Base-by-base conservation (phyloP, 1,140 invertebrate genomes). In the Drosophila littoralis region DNA sequence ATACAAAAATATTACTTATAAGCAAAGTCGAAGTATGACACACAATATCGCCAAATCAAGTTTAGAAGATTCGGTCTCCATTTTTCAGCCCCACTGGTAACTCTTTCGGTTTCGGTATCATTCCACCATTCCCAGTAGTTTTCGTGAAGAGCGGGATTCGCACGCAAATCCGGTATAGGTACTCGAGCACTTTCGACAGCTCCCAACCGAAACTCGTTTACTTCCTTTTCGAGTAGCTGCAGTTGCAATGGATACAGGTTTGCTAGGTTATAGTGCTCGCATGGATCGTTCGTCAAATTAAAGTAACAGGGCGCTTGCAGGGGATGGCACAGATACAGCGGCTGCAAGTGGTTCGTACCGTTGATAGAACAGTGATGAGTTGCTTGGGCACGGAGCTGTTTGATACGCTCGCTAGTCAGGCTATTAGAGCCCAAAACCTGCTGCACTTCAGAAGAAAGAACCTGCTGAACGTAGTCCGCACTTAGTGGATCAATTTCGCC, bases 261-360 rank as follows among this genome's bases (percentile, higher is more conserved):
- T 7, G 95, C 95, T 38, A 97, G 82, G 92, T 97, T 97, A 15
- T 94, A 93, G 51, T 93, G 94, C 91, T 97, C 97, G 78, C 97
- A 97, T 0, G 97, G 97, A 93, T 97, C 97, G 15, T 94, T 93
- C 13, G 92, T 92, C 52, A 97, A 93, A 77, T 97, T 94, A 84
- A 96, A 97, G 7, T 97, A 92, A 88, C 97, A 97, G 1, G 95
- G 94, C 0, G 92, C 83, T 65, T 91, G 78, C 0, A 93, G 59
- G 0, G 94, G 93, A 35, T 94, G 81, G 35, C 84, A 90, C 6
- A 32, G 48, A 42, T 71, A 91, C 7, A 83, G 15, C 0, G 66
- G 32, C 2, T 81, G 54, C 2, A 43, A 61, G 3, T 65, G 74
- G 51, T 85, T 65, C 51, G 74, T 65, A 0, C 57, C 59, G 1